Base-by-base conservation (phyloP, 2,113 vertebrate species). In the Callopanchax toddi region DNA sequence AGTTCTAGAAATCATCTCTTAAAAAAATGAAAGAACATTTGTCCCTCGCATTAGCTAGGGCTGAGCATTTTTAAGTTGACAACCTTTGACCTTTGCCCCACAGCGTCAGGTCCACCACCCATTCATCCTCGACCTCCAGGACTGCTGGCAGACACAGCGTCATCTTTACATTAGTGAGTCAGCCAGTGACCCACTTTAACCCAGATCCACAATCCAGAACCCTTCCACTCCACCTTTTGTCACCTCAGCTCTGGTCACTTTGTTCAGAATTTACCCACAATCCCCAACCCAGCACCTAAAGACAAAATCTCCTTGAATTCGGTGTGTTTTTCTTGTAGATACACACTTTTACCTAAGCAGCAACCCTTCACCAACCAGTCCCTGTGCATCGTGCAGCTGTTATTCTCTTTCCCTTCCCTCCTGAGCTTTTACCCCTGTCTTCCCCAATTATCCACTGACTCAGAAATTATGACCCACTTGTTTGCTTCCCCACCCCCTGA, bases 151-250 rank as follows among this genome's bases (percentile, higher is more conserved):
- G 93, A 97, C 96, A 60, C 94, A 94, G 88, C 90, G 90, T 70
- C 94, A 97, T 77, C 93, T 98, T 88, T 98, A 96, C 91, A 96
- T 98, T 93, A 96, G 96, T 98, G 94, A 98, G 96, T 95, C 89
- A 89, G 82, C 21, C 58, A 80, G 69, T 76, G 53, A 71, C 71
- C 61, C 72, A 46, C 15, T 60, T 51, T 54, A 55, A 72, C 80
- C 68, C 67, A 64, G 49, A 78, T 56, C 64, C 72, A 74, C 71
- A 43, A 17, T 37, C 78, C 69, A 40, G 71, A 71, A 46, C 22
- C 69, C 72, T 66, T 17, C 56, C 68, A 72, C 78, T 59, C 21
- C 60, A 42, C 81, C 69, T 64, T 63, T 40, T 71, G 29, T 54
- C 50, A 50, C 79, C 36, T 62, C 36, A 74, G 15, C 54, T 43